A percentile compares a stretch with the other conserved stretches of the same genome.
These are phyloP conservation scores for Drosophila miranda DNA, from an alignment of 1,140 invertebrate species.

Conservation along the genomic window DNA sequence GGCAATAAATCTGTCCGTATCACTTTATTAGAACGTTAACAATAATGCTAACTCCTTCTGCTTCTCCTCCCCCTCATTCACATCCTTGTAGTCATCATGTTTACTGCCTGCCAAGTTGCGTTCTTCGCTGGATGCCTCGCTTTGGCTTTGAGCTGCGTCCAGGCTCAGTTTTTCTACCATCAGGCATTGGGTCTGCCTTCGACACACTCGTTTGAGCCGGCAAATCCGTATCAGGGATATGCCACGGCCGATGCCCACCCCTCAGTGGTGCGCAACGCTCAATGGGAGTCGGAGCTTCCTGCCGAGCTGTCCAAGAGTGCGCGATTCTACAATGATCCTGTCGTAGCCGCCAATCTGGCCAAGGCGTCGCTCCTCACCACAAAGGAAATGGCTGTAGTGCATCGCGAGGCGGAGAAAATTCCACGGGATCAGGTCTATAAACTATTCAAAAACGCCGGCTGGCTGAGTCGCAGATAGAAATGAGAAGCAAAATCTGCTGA, in stretches of 20 bases:
- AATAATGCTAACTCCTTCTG: slow-evolving; percentile 40
- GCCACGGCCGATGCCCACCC: slow-evolving; percentile 83
- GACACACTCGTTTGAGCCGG: slow-evolving; percentile 36
- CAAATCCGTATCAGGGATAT: slow-evolving; percentile 60
- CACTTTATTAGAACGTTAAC: slow-evolving; percentile 59
- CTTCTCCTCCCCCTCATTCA: slow-evolving; percentile 14
- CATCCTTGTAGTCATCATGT: slow-evolving; percentile 47
- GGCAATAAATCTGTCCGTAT: slow-evolving; percentile 71
- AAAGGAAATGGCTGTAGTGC: slow-evolving; percentile 88
- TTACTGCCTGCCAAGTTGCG: slow-evolving; percentile 48
- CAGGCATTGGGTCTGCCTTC: slow-evolving; percentile 46
- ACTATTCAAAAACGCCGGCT: slow-evolving; percentile 88
- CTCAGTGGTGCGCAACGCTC: slow-evolving; percentile 85
- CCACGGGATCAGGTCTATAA: slow-evolving; percentile 88
- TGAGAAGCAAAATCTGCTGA: neutral
- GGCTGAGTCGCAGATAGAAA: slow-evolving; percentile 80
- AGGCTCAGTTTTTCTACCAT: slow-evolving; percentile 71
- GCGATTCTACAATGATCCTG: slow-evolving; percentile 89
- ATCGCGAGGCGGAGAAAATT: slow-evolving; percentile 91
- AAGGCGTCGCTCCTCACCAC: slow-evolving; percentile 89
- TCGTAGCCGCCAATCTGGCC: slow-evolving; percentile 87
- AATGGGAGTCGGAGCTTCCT: slow-evolving; percentile 85
- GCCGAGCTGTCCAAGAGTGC: slow-evolving; percentile 85
- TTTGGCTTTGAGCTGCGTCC: slow-evolving; percentile 25
- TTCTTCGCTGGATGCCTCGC: slow-evolving; percentile 43